phyloP scores from a whole-genome alignment of 2,888 invertebrate genomes.

The Tromatobia lineatoria region DNA sequence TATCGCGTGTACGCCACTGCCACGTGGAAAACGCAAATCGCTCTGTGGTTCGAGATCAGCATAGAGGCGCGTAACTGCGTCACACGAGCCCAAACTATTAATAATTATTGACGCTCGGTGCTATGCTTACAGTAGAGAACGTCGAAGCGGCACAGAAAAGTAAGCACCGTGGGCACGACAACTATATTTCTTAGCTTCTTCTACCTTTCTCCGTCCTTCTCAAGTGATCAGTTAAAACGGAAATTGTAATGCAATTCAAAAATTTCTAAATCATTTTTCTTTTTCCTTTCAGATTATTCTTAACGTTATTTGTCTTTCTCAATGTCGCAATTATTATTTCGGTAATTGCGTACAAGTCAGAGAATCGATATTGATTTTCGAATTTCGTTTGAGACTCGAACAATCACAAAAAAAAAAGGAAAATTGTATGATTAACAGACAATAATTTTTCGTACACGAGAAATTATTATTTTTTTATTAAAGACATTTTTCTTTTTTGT shows the following conservation, averaged over 20 bases:
- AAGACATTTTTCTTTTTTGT: too few relatives aligned
- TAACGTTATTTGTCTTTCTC: too few relatives aligned
- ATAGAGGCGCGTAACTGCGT: conserved; percentile 19
- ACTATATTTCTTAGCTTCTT: background rate
- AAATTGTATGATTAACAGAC: too few relatives aligned
- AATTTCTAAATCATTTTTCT: background rate
- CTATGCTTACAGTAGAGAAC: background rate
- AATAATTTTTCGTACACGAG: too few relatives aligned
- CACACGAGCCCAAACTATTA: conserved; percentile 48
- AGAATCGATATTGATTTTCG: background rate
- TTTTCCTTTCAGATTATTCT: background rate
- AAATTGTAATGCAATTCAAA: background rate
- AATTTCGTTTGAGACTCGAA: too few relatives aligned
- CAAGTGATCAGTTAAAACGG: background rate
- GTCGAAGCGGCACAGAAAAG: conserved; percentile 10
- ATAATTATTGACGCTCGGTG: conserved; percentile 46
- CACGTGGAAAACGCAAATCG: conserved; percentile 22
- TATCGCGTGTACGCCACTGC: conserved; percentile 9
- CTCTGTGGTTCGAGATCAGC: background rate
- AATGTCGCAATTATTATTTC: background rate
- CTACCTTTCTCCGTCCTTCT: background rate
- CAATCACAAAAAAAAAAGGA: too few relatives aligned
- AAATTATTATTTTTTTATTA: too few relatives aligned
- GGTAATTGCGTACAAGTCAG: background rate
- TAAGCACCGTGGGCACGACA: background rate